Conservation (phyloP, 2,797 vertebrate species). For the Eutrigla gurnardus region DNA sequence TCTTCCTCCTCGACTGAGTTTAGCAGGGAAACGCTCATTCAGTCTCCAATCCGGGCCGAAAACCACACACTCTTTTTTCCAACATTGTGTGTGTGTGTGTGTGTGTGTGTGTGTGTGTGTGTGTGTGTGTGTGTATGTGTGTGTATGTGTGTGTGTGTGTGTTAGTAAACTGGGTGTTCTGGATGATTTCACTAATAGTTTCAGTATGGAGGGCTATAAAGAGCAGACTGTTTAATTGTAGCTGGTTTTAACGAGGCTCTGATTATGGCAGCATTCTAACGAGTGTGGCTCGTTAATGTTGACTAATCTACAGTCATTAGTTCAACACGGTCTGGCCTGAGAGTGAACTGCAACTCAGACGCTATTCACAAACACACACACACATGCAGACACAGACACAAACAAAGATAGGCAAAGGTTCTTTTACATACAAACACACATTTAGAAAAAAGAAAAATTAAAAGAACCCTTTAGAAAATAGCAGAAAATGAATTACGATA, state of each 20-base stretch:
- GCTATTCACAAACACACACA: conserved; percentile 23
- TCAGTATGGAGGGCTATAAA: conserved; percentile 83
- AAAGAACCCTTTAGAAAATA: background rate
- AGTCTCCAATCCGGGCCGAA: conserved; percentile 51
- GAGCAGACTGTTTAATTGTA: conserved; percentile 83
- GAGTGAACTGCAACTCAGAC: conserved; percentile 71
- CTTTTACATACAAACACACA: conserved; percentile 15
- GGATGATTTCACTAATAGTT: conserved; percentile 84
- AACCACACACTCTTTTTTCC: conserved; percentile 69
- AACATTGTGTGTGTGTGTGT: conserved; percentile 39
- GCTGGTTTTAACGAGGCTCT: conserved; percentile 79
- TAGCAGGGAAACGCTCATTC: conserved; percentile 63
- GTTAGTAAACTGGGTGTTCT: conserved; percentile 79
- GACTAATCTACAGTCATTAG: conserved; percentile 84
- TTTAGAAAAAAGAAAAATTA: conserved; percentile 9
- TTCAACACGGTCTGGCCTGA: conserved; percentile 79
- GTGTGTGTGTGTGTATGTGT: conserved; percentile 62
- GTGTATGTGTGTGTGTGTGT: conserved; percentile 56
- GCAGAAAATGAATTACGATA: background rate
- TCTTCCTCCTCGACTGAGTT: conserved; percentile 17
- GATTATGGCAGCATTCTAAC: conserved; percentile 81
- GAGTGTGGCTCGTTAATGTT: conserved; percentile 82
- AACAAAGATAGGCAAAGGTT: background rate
- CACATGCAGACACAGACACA: conserved; percentile 1
- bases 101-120: conserved; percentile 60